Conservation (phyloP, 2,797 vertebrate species). For the Spheniscus humboldti region DNA sequence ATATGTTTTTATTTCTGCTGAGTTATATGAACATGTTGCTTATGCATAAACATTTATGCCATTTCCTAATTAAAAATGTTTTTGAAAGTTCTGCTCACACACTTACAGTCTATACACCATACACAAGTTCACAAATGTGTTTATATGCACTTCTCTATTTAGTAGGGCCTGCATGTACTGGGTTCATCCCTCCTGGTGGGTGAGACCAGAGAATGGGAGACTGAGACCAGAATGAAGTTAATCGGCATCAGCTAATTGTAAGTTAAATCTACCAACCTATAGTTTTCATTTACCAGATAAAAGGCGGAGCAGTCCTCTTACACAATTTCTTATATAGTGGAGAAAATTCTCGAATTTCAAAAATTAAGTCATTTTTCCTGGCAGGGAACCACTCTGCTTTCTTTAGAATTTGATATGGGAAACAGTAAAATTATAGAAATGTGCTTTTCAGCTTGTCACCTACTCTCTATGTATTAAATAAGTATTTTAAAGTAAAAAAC, state of each 20-base stretch:
- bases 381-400: not conserved
- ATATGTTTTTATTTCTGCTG: not conserved
- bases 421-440: not conserved
- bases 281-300: not conserved
- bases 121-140: not conserved
- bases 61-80: not conserved
- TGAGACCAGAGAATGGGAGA: not conserved
- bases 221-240: not conserved
- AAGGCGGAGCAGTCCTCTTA: not conserved
- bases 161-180: not conserved
- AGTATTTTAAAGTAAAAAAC: not conserved
- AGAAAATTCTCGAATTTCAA: not conserved
- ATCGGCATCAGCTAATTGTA: not conserved
- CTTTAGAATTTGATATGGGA: not conserved
- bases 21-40: not conserved
- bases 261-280: not conserved
- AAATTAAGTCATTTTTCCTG: not conserved
- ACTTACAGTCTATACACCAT: not conserved
- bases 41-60: not conserved
- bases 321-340: not conserved
- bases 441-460: not conserved
- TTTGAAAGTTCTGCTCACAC: not conserved
- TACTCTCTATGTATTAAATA: not conserved
- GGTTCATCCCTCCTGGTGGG: not conserved
- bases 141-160: not conserved